Conservation (phyloP, 2,797 vertebrate genomes). For the Peromyscus nudipes region DNA sequence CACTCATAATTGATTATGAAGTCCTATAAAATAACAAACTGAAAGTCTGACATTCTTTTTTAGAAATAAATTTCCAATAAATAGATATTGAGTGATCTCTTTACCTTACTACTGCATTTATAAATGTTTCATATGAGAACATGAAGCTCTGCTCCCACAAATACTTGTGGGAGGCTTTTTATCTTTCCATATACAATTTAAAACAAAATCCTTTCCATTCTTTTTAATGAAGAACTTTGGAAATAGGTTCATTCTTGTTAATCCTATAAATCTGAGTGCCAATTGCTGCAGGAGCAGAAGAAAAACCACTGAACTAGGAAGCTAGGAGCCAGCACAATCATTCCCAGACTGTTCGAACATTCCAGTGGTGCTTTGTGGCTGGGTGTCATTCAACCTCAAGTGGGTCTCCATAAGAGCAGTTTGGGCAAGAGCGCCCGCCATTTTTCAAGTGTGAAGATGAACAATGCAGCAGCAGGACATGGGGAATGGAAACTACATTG, state of each 20-base stretch:
- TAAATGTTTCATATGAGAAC: constrained; percentile 28
- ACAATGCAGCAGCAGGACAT: background rate
- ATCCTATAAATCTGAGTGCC: constrained; percentile 13
- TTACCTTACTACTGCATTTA: constrained; percentile 35
- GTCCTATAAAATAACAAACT: constrained; percentile 23
- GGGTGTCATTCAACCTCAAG: background rate
- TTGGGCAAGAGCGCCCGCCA: background rate
- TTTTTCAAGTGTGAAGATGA: background rate
- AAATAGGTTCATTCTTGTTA: background rate
- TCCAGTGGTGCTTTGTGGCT: background rate
- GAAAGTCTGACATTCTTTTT: background rate
- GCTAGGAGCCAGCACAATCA: background rate
- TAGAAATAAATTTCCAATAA: background rate
- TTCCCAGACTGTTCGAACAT: background rate
- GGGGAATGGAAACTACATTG: background rate
- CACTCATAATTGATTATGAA: constrained; percentile 26
- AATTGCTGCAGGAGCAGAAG: background rate
- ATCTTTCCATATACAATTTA: background rate
- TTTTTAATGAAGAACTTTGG: constrained; percentile 18
- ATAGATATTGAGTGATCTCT: background rate
- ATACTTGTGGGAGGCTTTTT: background rate
- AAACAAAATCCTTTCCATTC: background rate
- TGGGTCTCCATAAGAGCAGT: background rate
- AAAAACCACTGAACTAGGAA: constrained; percentile 20
- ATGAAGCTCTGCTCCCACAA: constrained; percentile 33